Conservation (phyloP, 2,113 vertebrate species). For the Spilogale gracilis region DNA sequence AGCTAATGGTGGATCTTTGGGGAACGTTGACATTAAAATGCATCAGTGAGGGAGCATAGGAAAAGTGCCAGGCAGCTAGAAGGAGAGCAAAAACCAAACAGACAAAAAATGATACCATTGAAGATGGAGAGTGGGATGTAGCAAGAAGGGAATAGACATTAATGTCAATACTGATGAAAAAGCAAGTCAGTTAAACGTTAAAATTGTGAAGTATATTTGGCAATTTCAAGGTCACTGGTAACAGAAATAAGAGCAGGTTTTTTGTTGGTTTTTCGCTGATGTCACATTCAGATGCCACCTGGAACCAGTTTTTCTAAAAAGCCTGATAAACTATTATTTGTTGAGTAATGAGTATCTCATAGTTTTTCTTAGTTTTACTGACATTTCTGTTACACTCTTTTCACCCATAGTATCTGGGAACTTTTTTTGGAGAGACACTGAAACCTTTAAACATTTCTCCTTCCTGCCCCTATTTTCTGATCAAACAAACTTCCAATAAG, state of each 20-base stretch:
- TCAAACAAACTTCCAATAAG: conserved; percentile 27
- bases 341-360: conserved; percentile 42
- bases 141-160: not conserved
- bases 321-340: conserved; percentile 50
- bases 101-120: not conserved
- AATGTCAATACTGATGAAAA: not conserved
- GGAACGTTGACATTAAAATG: not conserved
- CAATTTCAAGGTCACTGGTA: conserved; percentile 39
- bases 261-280: not conserved
- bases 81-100: not conserved
- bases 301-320: not conserved
- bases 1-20: not conserved
- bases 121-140: not conserved
- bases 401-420: not conserved
- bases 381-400: not conserved
- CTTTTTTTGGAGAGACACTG: conserved; percentile 28
- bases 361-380: not conserved
- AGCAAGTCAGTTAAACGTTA: not conserved
- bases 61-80: not conserved
- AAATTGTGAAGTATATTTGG: not conserved
- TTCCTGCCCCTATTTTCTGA: not conserved
- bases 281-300: not conserved
- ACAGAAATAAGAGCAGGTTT: not conserved
- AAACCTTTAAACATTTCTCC: not conserved
- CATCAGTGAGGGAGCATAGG: not conserved